phyloP scores from a whole-genome alignment of 2,888 invertebrate genomes.

The Eremobia ochroleuca region DNA sequence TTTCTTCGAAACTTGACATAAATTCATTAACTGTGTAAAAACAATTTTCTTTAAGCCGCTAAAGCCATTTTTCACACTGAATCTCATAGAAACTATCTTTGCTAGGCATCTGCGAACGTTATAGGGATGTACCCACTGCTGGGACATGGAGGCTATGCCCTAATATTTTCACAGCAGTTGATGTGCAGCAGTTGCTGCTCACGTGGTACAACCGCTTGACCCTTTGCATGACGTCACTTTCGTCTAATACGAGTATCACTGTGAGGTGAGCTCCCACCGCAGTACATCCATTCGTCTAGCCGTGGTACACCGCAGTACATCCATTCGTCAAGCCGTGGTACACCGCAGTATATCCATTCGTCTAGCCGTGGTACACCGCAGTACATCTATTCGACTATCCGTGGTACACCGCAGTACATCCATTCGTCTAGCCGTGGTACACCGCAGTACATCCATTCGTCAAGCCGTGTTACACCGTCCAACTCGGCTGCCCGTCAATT shows the following conservation, averaged over 20 bases:
- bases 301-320: too few relatives aligned
- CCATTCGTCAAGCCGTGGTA: background rate
- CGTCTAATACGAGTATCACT: background rate
- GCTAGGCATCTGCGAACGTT: background rate
- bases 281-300: background rate
- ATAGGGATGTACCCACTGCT: too few relatives aligned
- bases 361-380: too few relatives aligned
- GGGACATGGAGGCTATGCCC: background rate
- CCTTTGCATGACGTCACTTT: background rate
- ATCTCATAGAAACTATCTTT: background rate
- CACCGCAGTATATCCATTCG: background rate
- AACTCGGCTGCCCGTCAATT: conserved; percentile 33
- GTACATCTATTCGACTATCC: background rate
- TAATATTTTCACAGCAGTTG: background rate
- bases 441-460: background rate
- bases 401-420: background rate
- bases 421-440: too few relatives aligned
- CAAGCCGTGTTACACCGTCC: background rate
- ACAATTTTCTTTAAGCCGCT: too few relatives aligned
- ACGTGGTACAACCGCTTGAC: background rate
- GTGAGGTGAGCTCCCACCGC: background rate
- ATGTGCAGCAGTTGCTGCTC: background rate
- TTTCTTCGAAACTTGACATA: too few relatives aligned
- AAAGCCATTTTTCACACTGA: background rate
- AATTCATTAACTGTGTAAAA: too few relatives aligned